phyloP scores from a whole-genome alignment of 2,888 invertebrate genomes.

The Drosophila longiperda region DNA sequence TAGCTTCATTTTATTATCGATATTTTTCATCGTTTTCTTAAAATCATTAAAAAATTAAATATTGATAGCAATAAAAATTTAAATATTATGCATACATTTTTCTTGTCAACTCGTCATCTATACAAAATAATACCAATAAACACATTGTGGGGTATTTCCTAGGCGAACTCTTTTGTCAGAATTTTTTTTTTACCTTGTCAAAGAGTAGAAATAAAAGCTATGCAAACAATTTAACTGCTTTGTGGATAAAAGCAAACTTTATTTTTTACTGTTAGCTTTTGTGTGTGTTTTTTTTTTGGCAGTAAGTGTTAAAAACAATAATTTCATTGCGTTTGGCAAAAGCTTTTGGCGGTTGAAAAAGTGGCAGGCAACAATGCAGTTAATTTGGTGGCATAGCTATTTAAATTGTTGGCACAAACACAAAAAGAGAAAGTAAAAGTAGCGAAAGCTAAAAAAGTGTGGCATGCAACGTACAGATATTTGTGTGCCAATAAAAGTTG shows the following conservation, averaged over 20 bases:
- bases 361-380: constrained; percentile 36
- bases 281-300: constrained; percentile 3
- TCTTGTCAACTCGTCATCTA: background rate
- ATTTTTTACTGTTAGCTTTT: background rate
- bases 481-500: constrained; percentile 51
- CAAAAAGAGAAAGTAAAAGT: constrained; percentile 14
- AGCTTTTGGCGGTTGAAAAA: constrained; percentile 24
- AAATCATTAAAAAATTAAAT: background rate
- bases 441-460: background rate
- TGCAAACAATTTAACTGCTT: constrained; percentile 35
- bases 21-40: background rate
- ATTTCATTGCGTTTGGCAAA: constrained; percentile 30
- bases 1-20: background rate
- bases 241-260: constrained; percentile 21
- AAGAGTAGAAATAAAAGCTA: constrained; percentile 3
- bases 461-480: constrained; percentile 9
- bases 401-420: constrained; percentile 35
- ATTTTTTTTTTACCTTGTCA: background rate
- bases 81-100: background rate
- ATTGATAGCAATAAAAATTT: background rate
- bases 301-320: constrained; percentile 34
- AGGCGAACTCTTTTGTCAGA: background rate
- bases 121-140: background rate
- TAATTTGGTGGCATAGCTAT: constrained; percentile 59
- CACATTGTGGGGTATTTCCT: background rate